Percentiles rank a stretch among this genome's conserved stretches.
phyloP scores from a whole-genome alignment of 1,140 invertebrate genomes.

The Diabrotica undecimpunctata region DNA sequence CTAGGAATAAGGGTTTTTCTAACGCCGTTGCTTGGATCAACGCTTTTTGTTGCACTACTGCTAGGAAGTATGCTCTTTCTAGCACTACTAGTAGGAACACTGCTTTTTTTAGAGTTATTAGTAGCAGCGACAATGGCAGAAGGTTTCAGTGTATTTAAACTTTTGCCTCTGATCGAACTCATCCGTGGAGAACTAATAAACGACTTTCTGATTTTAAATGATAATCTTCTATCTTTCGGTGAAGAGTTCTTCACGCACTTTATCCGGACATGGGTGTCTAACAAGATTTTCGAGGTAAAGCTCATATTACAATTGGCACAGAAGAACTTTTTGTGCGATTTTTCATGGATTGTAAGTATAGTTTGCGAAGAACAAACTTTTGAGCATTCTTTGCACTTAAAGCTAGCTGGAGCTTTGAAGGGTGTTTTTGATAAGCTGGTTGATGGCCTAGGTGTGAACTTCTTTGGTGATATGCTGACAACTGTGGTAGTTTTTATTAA shows the following conservation, averaged over 20 bases:
- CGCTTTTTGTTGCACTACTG: neutral
- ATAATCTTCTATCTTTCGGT: slow-evolving; percentile 21
- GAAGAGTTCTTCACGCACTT: slow-evolving; percentile 35
- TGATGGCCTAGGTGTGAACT: slow-evolving; percentile 16
- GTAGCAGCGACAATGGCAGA: no score
- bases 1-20: neutral
- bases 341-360: slow-evolving; percentile 29
- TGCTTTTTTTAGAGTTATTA: neutral
- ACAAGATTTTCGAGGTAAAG: slow-evolving; percentile 34
- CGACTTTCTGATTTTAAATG: slow-evolving; percentile 30
- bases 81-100: neutral
- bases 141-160: neutral
- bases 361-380: slow-evolving; percentile 32
- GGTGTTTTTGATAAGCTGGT: no score
- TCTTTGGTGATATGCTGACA: slow-evolving; percentile 33
- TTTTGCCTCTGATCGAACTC: neutral
- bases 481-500: slow-evolving; percentile 34
- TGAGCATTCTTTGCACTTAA: slow-evolving; percentile 34
- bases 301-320: slow-evolving; percentile 30
- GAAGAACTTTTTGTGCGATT: slow-evolving; percentile 32
- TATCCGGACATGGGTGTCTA: slow-evolving; percentile 33
- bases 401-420: slow-evolving; percentile 9
- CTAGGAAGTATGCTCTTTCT: neutral
- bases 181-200: slow-evolving; percentile 20
- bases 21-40: neutral